Conservation (phyloP, 2,113 vertebrate species). For the Lepisosteus oculatus region DNA sequence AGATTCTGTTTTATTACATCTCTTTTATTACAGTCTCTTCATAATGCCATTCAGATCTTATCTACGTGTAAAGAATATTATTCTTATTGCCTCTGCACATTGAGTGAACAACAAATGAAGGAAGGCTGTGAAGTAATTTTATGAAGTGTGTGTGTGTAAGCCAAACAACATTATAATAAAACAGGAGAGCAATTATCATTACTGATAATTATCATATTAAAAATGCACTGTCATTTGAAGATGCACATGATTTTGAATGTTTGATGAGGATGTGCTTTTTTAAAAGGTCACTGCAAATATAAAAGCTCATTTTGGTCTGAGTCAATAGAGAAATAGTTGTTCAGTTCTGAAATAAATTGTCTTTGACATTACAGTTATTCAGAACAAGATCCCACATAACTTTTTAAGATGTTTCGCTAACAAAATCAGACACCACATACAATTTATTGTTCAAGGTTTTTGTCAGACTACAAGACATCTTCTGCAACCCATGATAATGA, state of each 20-base stretch:
- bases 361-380: not conserved
- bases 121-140: constrained; percentile 2
- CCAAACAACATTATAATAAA: too few species aligned
- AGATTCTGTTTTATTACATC: constrained; percentile 42
- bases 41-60: constrained; percentile 19
- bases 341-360: not conserved
- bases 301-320: not conserved
- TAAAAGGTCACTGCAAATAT: not conserved
- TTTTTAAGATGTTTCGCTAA: too few species aligned
- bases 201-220: constrained; percentile 21
- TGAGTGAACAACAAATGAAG: not conserved
- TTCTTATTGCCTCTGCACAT: not conserved
- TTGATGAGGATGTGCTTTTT: not conserved
- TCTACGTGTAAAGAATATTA: constrained; percentile 4
- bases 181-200: too few species aligned
- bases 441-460: too few species aligned
- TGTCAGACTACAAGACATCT: too few species aligned
- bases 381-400: too few species aligned
- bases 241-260: not conserved
- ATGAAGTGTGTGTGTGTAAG: not conserved
- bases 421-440: too few species aligned
- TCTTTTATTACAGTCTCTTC: constrained; percentile 38
- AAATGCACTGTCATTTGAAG: not conserved
- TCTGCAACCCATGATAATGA: too few species aligned
- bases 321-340: not conserved